phyloP scores from a whole-genome alignment of 1,140 invertebrate genomes.

The Dufourea novaeangliae region DNA sequence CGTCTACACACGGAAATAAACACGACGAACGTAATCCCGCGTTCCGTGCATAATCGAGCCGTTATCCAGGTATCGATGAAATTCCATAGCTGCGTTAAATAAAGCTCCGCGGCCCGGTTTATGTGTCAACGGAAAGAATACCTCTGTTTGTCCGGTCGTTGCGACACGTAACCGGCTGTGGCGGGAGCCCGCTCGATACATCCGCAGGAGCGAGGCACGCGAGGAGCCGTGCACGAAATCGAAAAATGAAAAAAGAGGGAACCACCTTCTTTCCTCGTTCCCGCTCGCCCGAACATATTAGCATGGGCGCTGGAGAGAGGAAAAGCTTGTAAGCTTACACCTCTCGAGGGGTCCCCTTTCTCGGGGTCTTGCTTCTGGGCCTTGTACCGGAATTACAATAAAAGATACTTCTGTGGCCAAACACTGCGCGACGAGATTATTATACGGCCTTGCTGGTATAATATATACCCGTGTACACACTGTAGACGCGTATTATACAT shows the following conservation, averaged over 20 bases:
- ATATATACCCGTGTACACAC: neutral
- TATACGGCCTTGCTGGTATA: conserved; percentile 56
- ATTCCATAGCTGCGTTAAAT: conserved; percentile 7
- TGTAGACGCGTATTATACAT: conserved; percentile 41
- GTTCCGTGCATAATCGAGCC: neutral
- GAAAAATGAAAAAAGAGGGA: neutral
- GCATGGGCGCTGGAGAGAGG: conserved; percentile 11
- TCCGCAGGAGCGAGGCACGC: neutral
- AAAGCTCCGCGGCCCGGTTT: neutral
- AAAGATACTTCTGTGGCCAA: conserved; percentile 81
- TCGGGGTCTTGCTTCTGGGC: conserved; percentile 3
- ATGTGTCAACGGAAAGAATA: neutral
- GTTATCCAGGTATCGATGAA: conserved; percentile 20
- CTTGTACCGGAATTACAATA: conserved; percentile 67
- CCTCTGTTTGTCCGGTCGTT: neutral
- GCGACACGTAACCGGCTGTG: neutral
- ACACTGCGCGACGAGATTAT: conserved; percentile 71
- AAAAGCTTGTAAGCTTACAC: conserved; percentile 71
- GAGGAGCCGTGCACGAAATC: neutral
- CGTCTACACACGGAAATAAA: neutral
- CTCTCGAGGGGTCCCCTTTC: conserved; percentile 64
- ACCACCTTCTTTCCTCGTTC: neutral
- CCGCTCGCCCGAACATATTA: neutral
- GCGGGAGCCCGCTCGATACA: neutral
- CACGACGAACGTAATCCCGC: neutral